phyloP scores from a whole-genome alignment of 2,888 invertebrate species.

The Drosophila lacicola region DNA sequence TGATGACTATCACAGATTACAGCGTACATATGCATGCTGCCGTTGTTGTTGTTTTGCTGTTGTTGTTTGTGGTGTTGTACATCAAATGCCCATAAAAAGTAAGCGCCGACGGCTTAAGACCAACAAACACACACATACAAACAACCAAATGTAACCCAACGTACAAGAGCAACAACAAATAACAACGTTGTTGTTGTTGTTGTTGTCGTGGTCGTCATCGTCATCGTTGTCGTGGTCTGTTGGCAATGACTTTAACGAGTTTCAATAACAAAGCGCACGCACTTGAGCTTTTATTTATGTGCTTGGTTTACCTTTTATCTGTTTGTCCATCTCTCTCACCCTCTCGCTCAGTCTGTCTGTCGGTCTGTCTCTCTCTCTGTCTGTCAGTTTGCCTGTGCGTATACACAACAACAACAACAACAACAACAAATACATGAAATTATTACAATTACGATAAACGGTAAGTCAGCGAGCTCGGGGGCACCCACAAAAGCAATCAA shows the following conservation, averaged over 20 bases:
- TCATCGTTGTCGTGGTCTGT: conserved; percentile 44
- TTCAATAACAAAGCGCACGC: conserved; percentile 80
- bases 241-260: conserved; percentile 75
- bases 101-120: conserved; percentile 58
- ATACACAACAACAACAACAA: conserved; percentile 31
- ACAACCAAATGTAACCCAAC: conserved; percentile 57
- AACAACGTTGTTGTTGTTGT: conserved; percentile 28
- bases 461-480: conserved; percentile 31
- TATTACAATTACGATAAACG: conserved; percentile 78
- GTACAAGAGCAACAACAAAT: conserved; percentile 33
- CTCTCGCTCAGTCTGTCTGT: conserved; percentile 7
- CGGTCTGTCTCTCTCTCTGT: conserved; percentile 11
- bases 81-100: conserved; percentile 76
- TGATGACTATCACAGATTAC: conserved; percentile 78
- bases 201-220: conserved; percentile 44
- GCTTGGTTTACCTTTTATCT: conserved; percentile 52
- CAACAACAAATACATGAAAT: conserved; percentile 54
- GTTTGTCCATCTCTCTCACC: conserved; percentile 21
- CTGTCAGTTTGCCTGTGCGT: conserved; percentile 8
- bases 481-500: conserved; percentile 57
- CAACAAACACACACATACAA: conserved; percentile 48
- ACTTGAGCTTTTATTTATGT: conserved; percentile 76
- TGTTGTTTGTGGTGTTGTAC: conserved; percentile 46
- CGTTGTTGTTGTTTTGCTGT: conserved; percentile 20
- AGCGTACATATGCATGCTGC: conserved; percentile 62